Conservation (phyloP, 2,888 invertebrate species). For the Auanema freiburgensis region DNA sequence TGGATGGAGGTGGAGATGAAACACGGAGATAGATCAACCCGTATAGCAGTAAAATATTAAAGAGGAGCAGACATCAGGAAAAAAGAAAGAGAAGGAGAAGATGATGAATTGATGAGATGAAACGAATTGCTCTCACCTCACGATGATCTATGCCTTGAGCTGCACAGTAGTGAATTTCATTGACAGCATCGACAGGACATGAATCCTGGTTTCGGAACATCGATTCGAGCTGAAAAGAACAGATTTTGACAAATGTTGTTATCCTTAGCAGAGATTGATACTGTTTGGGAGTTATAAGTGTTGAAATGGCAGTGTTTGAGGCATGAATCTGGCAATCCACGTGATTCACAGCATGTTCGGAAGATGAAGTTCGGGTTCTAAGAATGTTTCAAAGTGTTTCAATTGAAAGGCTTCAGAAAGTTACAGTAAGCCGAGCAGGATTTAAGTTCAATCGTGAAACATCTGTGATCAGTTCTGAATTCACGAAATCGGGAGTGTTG, state of each 20-base stretch:
- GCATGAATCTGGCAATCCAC: constrained; percentile 39
- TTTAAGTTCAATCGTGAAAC: constrained; percentile 23
- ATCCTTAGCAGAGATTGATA: constrained; percentile 19
- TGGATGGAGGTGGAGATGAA: too few relatives aligned
- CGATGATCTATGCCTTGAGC: constrained; percentile 50
- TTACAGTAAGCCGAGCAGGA: constrained; percentile 17
- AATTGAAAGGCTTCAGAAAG: background rate
- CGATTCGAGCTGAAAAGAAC: constrained; percentile 41
- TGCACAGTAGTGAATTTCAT: constrained; percentile 56
- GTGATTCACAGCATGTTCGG: constrained; percentile 36
- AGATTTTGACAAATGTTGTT: background rate
- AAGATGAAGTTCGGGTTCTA: constrained; percentile 43
- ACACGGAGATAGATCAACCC: too few relatives aligned
- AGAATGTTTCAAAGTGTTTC: background rate
- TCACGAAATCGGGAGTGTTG: constrained; percentile 12
- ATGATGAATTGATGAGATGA: too few relatives aligned
- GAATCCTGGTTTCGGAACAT: constrained; percentile 51
- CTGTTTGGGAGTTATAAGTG: constrained; percentile 26
- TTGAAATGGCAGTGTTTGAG: constrained; percentile 38
- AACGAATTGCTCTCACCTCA: constrained; percentile 8
- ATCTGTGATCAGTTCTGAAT: constrained; percentile 16
- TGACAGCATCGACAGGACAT: constrained; percentile 53
- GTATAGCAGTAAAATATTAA: too few relatives aligned
- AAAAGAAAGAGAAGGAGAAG: too few relatives aligned
- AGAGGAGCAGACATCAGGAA: too few relatives aligned